Base-by-base conservation (phyloP, 92 coral and sea anemone species). In the Porites evermanni region DNA sequence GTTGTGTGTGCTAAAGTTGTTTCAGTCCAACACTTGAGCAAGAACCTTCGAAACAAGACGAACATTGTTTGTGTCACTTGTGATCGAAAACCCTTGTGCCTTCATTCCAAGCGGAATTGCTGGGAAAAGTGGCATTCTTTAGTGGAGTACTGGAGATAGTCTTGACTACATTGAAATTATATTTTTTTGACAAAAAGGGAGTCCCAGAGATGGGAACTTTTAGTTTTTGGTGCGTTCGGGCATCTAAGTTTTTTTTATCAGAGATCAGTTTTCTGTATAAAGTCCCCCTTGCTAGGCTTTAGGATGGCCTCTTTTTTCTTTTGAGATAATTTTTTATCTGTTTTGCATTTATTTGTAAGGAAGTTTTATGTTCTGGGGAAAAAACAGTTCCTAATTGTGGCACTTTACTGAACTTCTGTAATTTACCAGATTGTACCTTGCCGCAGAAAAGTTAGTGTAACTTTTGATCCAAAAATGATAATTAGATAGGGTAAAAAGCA, bases 1-100 rank as follows among this genome's bases (percentile, higher is more conserved):
- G 87, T 68, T 7, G 80, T 83, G 14, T 83, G 87, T 83, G 78
- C 79, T 26, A 67, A 75, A 56, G n/a, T 65, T 32, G 88, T 85
- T 44, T 66, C 69, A 10, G 89, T 75, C 16, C 51, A 82, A 1
- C 6, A 47, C 67, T 14, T 82, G 64, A 19, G 53, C 79, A 73
- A 12, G 16, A 56, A 23, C 71, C 2, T 38, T n/a, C 0, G 74
- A 8, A 10, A 38, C 81, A 74, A n/a, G 50, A 72, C 88, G 54
- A 63, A 74, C 71, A 73, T 71, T 70, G 75, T 18, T 29, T 84
- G 88, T 53, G 53, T 67, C 58, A 61, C 81, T 17, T 84, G 88
- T 63, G 88, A 67, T 53, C 6, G 79, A 16, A 84, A 74, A 66
- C 81, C 81, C 8, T 58, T 84, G 44, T 84, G 88, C 64, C 9